A percentile compares a stretch with the other conserved stretches of the same genome.
phyloP scores from a whole-genome alignment of 2,888 invertebrate species.

The Drosophila suboccidentalis region DNA sequence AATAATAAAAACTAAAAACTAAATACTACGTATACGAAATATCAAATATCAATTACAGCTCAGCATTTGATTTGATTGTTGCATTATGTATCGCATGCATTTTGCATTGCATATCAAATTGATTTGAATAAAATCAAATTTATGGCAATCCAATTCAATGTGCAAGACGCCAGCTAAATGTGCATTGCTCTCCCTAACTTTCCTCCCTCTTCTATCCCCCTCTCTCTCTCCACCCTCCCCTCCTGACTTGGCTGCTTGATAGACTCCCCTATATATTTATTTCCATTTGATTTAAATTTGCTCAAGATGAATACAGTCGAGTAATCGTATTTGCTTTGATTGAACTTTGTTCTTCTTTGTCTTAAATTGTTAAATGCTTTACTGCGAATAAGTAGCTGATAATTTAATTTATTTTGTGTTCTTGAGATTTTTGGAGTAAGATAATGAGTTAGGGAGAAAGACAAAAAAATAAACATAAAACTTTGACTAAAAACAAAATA shows the following conservation, averaged over 20 bases:
- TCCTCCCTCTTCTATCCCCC: too few relatives aligned
- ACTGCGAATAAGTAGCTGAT: not conserved
- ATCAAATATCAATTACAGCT: slow-evolving; percentile 53
- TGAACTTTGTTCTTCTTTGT: not conserved
- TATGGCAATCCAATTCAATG: slow-evolving; percentile 35
- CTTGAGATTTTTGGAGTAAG: too few relatives aligned
- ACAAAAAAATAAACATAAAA: not conserved
- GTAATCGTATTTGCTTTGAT: not conserved
- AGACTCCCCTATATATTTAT: not conserved
- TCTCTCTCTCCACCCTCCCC: not conserved
- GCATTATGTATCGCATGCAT: slow-evolving; percentile 46
- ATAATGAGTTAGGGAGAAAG: not conserved
- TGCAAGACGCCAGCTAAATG: not conserved
- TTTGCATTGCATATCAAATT: slow-evolving; percentile 35
- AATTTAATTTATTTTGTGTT: too few relatives aligned
- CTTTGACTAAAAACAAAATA: not conserved
- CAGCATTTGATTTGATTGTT: slow-evolving; percentile 55
- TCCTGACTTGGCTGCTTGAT: not conserved
- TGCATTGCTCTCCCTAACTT: not conserved
- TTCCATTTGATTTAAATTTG: not conserved
- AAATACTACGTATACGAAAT: slow-evolving; percentile 27
- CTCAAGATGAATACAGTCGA: not conserved
- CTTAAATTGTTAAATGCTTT: not conserved
- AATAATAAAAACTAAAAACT: slow-evolving; percentile 21
- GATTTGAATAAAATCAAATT: slow-evolving; percentile 38